phyloP scores from a whole-genome alignment of 2,797 vertebrate species.

The Hylomyscus alleni region DNA sequence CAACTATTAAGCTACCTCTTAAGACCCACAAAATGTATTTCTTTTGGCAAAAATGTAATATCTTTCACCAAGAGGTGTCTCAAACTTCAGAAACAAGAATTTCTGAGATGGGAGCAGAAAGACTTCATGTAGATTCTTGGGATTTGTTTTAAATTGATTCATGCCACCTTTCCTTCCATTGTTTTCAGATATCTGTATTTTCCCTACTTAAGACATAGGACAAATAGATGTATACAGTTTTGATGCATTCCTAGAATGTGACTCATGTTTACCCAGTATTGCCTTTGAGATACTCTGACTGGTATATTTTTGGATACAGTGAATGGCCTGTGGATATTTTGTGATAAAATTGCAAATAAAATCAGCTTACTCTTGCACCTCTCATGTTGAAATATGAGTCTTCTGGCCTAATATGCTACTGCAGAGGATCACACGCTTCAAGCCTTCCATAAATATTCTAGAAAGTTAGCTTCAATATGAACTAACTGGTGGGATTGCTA shows the following conservation, averaged over 20 bases:
- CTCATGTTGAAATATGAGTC: no score
- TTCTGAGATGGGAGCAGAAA: not conserved
- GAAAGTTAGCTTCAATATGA: not conserved
- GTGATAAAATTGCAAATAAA: not conserved
- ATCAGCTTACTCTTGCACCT: not conserved
- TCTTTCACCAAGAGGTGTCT: not conserved
- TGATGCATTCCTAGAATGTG: not conserved
- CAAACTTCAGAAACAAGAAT: not conserved
- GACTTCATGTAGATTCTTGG: not conserved
- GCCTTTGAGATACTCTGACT: not conserved
- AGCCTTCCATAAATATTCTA: not conserved
- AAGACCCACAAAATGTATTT: not conserved
- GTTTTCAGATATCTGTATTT: not conserved
- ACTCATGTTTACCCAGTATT: not conserved
- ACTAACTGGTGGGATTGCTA: not conserved
- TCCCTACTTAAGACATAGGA: not conserved
- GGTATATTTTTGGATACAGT: accelerated
- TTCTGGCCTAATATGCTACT: not conserved
- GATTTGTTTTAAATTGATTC: not conserved
- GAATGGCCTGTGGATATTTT: no score
- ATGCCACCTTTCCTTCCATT: no score
- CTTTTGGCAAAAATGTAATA: not conserved
- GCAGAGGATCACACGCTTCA: no score
- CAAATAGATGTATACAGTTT: not conserved
- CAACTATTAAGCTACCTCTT: no score